Evolutionary conservation across 1,140 invertebrate genomes (phyloP).

Genomic region (Rhagoletis pomonella): DNA sequence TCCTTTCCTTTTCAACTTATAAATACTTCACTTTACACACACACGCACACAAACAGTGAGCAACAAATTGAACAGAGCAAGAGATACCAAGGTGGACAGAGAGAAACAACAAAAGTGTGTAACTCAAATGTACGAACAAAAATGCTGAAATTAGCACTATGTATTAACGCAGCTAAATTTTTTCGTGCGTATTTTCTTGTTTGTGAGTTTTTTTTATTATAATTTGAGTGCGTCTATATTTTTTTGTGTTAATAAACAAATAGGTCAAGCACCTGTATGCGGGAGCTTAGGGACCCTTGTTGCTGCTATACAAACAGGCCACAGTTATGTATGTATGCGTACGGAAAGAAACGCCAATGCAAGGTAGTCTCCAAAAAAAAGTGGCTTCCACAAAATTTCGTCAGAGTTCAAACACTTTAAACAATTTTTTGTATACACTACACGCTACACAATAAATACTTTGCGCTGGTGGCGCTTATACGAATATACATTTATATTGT

Average conservation of each 20-base stretch:
- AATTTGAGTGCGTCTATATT: background rate
- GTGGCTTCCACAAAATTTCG: background rate
- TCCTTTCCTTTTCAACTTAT: constrained; percentile 41
- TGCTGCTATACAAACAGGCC: constrained; percentile 22
- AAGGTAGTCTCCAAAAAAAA: background rate
- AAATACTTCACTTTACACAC: constrained; percentile 28
- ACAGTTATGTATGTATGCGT: background rate
- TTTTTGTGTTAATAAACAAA: constrained; percentile 11
- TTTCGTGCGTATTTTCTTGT: background rate
- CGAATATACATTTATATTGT: background rate
- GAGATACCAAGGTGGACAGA: constrained; percentile 1
- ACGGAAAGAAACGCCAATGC: background rate
- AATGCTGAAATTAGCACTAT: constrained; percentile 32
- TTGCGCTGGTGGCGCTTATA: background rate
- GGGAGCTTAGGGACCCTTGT: background rate
- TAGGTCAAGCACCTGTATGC: constrained; percentile 50
- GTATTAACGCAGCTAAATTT: background rate
- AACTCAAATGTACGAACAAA: constrained; percentile 43
- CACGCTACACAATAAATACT: background rate
- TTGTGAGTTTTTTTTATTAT: background rate
- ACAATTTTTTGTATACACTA: background rate
- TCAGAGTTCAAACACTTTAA: background rate
- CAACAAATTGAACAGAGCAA: constrained; percentile 39
- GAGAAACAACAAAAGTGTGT: constrained; percentile 42
- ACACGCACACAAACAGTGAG: constrained; percentile 22